Base-by-base conservation (phyloP, 1,140 invertebrate genomes). In the Diachasmimorpha longicaudata region DNA sequence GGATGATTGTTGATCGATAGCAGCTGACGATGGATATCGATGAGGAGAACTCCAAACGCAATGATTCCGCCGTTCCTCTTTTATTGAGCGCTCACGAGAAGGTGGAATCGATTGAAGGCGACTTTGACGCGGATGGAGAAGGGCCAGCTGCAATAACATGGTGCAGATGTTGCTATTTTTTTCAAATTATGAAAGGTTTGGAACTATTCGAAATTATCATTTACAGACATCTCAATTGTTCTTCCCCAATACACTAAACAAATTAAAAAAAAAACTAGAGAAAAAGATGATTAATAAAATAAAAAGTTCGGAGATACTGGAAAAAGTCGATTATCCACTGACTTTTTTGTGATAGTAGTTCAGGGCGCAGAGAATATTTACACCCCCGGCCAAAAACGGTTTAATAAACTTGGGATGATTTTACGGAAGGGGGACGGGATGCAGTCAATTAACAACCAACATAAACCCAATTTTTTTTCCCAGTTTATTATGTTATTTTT, bases 71-170 rank as follows among this genome's bases (percentile, higher is more conserved):
- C 10, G 14, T 37, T 37, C 36, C n/a, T 68, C 36, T 68, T 68
- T 39, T 68, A 68, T 68, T 68, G 66, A 68, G 31, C 66, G 31
- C 36, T 68, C 31, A 68, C n/a, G 66, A 37, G 23, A 31, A 63
- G 58, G 14, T 39, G 36, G 48, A 68, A 68, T 68, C 36, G 66
- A 68, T 68, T 68, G 36, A 14, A 37, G 31, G 39, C 36, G 66
- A 68, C 66, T 68, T 68, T 37, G 36, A 68, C 66, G 19, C 36
- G 36, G 23, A 58, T 58, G 52, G 52, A 63, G 23, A 25, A 31
- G 21, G 23, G 36, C 66, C 66, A 68, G 66, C 66, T 68, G 66
- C 66, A 68, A 68, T 68, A 68, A 68, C n/a, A 37, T 68, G 16
- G 31, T 16, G 36, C 66, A 68, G 66, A 68, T 68, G 66, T n/a